Conservation (phyloP, 2,888 invertebrate genomes). For the Eupithecia subumbrata region DNA sequence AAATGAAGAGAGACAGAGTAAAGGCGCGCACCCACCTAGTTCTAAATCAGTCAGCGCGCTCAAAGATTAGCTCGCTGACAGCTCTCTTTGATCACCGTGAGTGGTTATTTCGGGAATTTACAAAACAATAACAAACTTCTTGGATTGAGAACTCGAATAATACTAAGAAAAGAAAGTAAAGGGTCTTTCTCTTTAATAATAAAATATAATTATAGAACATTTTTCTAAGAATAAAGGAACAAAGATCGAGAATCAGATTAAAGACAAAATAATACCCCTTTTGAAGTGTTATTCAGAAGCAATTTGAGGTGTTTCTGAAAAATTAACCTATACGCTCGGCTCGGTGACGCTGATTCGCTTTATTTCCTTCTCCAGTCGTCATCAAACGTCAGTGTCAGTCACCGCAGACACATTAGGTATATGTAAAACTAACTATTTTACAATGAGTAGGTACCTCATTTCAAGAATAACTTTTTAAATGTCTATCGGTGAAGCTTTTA, state of each 20-base stretch:
- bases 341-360: not conserved
- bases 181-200: not conserved
- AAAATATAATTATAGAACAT: not conserved
- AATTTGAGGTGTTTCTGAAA: not conserved
- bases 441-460: not conserved
- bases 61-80: not conserved
- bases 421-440: not conserved
- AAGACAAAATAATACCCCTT: not conserved
- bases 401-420: not conserved
- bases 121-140: constrained; percentile 2
- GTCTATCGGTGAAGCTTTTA: not conserved
- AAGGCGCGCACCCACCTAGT: not conserved
- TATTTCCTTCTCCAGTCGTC: not conserved
- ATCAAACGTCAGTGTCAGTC: not conserved
- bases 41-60: not conserved
- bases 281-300: not conserved
- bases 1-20: not conserved
- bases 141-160: not conserved
- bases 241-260: not conserved
- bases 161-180: not conserved
- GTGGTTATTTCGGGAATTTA: not conserved
- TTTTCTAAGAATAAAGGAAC: not conserved
- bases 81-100: not conserved
- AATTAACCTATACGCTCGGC: not conserved
- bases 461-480: not conserved